Evolutionary conservation across 2,888 invertebrate genomes (phyloP).

Genomic region (Caenorhabditis sp.): DNA sequence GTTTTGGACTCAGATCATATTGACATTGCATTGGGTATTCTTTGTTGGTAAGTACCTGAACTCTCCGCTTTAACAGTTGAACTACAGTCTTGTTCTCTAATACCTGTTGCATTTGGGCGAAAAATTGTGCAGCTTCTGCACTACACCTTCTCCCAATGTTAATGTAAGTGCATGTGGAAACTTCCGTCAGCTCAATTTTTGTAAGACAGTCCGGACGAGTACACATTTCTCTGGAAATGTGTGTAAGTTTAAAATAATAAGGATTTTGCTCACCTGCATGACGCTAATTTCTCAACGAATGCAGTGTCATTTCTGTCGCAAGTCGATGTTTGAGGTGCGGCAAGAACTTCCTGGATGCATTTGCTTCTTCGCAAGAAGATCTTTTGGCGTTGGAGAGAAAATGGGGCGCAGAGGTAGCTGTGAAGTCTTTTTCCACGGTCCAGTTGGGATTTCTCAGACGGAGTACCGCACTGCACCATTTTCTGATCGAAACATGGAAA

Average conservation of each 20-base stretch:
- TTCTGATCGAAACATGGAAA: conserved; percentile 66
- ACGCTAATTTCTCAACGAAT: conserved; percentile 49
- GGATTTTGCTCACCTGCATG: conserved; percentile 65
- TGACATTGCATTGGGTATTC: conserved; percentile 67
- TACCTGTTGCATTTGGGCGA: conserved; percentile 66
- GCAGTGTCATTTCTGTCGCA: conserved; percentile 45
- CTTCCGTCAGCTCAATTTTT: conserved; percentile 57
- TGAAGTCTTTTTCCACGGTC: conserved; percentile 64
- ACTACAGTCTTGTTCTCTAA: neutral
- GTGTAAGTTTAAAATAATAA: neutral
- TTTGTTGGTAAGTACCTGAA: conserved; percentile 61
- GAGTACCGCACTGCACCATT: conserved; percentile 64
- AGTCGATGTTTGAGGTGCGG: conserved; percentile 27
- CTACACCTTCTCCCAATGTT: conserved; percentile 61
- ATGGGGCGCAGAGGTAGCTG: conserved; percentile 63
- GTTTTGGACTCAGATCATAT: conserved; percentile 45
- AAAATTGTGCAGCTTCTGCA: conserved; percentile 62
- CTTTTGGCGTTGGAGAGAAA: conserved; percentile 63
- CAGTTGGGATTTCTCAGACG: conserved; percentile 54
- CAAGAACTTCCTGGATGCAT: conserved; percentile 56
- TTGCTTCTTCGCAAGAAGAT: conserved; percentile 49
- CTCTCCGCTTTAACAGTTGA: no score
- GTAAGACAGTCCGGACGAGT: conserved; percentile 36
- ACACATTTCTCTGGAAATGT: conserved; percentile 53
- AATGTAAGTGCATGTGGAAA: conserved; percentile 58